Evolutionary conservation across 2,888 invertebrate genomes (phyloP), one percentile per base, ranked within the genome.

Genomic region (Maniola hyperantus): DNA sequence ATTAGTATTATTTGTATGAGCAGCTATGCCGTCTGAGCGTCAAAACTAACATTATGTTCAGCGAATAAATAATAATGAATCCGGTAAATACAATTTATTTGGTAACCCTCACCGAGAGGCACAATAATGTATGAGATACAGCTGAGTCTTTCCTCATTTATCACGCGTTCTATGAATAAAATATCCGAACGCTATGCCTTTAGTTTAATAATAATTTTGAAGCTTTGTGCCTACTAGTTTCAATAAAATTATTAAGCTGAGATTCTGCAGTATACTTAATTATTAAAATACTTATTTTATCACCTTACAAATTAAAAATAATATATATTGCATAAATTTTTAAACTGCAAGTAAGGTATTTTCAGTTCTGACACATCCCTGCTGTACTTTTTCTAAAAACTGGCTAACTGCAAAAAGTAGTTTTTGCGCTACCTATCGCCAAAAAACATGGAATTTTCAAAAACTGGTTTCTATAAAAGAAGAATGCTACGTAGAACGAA

Each of bases 91-190:
- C 54, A 55, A 62, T 53, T 54, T 46, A 44, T 63, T 11, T 63
- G 63, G 63, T 55, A 55, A 55, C 55, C 55, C 63, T 63, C 46
- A 46, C 53, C 34, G 34, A 63, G 86, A 85, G 82, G 85, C 84
- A 84, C 84, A 81, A 84, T 91, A 91, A 90, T 91, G 85, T 89
- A 91, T 91, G 89, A 89, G 86, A 87, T 89, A 88, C 83, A 83
- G 81, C 83, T 81, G 76, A 82, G 79, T 83, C 84, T 81, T 84
- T 82, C 79, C 84, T 87, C 88, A 89, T 91, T 90, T 90, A 89
- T 91, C 90, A 90, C 83, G 79, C 75, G 80, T 81, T 84, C 86
- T 88, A 89, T 90, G 90, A 91, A 91, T 91, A 90, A 90, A 88
- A 89, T 89, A 88, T 91, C 85, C 85, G 82, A 84, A 83, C 81